Percentiles rank a stretch among this genome's conserved stretches.
Conservation (phyloP, 2,797 vertebrate genomes). For the Adelosebastes latens region DNA sequence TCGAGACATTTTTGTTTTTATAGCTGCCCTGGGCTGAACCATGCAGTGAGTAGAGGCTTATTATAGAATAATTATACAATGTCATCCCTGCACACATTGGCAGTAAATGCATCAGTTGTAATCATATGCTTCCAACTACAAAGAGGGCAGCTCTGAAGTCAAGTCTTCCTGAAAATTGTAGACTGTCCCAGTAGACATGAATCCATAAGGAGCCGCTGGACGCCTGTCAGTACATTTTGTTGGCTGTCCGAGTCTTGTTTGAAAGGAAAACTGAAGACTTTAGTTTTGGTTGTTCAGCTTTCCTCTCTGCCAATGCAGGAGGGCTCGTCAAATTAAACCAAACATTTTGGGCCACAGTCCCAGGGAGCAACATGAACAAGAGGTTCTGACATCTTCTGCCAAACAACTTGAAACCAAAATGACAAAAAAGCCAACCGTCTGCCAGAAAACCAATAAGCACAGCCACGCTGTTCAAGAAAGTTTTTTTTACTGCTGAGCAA, state of each 20-base stretch:
- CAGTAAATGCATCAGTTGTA: constrained; percentile 75
- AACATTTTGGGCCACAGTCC: constrained; percentile 72
- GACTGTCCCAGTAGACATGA: constrained; percentile 46
- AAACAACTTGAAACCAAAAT: constrained; percentile 52
- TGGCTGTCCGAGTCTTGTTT: constrained; percentile 29
- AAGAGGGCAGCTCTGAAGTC: constrained; percentile 55
- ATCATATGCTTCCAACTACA: constrained; percentile 78
- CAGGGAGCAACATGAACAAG: constrained; percentile 69
- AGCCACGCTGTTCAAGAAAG: constrained; percentile 1
- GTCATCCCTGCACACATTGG: constrained; percentile 72
- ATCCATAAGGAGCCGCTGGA: constrained; percentile 52
- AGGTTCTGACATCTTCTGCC: constrained; percentile 55
- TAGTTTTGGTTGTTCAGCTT: constrained; percentile 42
- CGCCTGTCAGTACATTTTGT: constrained; percentile 32
- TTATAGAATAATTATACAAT: constrained; percentile 86
- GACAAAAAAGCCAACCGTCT: constrained; percentile 17
- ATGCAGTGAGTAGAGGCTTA: constrained; percentile 58
- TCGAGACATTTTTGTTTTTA: constrained; percentile 74
- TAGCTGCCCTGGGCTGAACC: constrained; percentile 70
- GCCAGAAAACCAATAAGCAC: constrained; percentile 17
- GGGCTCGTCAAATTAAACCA: constrained; percentile 59
- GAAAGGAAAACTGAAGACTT: constrained; percentile 43
- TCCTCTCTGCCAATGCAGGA: constrained; percentile 48
- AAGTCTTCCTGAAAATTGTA: constrained; percentile 77
- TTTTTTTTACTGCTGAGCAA: constrained; percentile 19